A percentile compares a stretch with the other conserved stretches of the same genome.
Evolutionary conservation across 1,140 invertebrate species (phyloP).

Genomic region (Drusus annulatus): DNA sequence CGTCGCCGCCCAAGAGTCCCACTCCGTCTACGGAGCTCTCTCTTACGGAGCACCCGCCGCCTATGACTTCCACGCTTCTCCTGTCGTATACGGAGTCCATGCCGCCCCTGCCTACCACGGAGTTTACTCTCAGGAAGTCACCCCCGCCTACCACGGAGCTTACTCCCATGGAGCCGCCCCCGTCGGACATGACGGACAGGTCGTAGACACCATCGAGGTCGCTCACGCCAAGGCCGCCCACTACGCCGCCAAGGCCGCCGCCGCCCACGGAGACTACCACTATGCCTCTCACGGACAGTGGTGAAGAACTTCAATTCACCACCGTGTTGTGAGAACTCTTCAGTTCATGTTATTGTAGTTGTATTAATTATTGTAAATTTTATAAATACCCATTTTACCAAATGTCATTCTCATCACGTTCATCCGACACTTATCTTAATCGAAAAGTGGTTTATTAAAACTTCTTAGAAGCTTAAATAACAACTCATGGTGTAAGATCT

Average conservation of each 20-base stretch:
- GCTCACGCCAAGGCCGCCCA: slow-evolving; percentile 69
- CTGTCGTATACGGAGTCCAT: slow-evolving; percentile 59
- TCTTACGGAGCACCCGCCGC: slow-evolving; percentile 46
- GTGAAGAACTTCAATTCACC: not conserved
- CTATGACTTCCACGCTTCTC: slow-evolving; percentile 22
- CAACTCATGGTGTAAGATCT: no score
- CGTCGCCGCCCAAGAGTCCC: slow-evolving; percentile 64
- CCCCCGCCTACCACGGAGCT: slow-evolving; percentile 24
- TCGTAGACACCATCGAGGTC: slow-evolving; percentile 66
- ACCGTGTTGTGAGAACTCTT: not conserved
- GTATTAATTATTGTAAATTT: not conserved
- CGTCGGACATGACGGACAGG: slow-evolving; percentile 49
- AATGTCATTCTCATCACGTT: no score
- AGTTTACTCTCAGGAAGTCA: slow-evolving; percentile 39
- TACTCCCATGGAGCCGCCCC: slow-evolving; percentile 45
- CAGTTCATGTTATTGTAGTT: slow-evolving; percentile 7
- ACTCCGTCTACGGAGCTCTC: slow-evolving; percentile 49
- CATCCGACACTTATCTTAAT: no score
- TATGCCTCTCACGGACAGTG: not conserved
- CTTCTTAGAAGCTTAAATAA: no score
- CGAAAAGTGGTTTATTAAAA: no score
- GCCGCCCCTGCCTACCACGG: slow-evolving; percentile 41
- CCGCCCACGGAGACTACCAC: slow-evolving; percentile 61
- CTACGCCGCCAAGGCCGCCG: slow-evolving; percentile 62
- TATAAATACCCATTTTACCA: no score